phyloP scores from a whole-genome alignment of 1,140 invertebrate genomes.

The Daktulosphaira vitifoliae region DNA sequence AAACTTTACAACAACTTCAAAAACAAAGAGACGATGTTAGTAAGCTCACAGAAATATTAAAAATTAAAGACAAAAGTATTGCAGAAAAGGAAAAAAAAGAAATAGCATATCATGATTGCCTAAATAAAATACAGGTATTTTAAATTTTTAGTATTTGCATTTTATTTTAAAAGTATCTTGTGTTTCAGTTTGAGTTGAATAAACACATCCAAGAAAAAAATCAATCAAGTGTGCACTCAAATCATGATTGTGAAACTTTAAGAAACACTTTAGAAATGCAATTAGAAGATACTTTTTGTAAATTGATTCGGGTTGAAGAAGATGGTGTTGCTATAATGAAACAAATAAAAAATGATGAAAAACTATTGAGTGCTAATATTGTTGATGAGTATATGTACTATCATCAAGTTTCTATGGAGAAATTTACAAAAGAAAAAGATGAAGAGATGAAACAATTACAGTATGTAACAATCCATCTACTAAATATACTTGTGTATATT shows the following conservation, averaged over 20 bases:
- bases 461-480: slow-evolving; percentile 1
- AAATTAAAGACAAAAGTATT: background rate
- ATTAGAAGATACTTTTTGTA: slow-evolving; percentile 17
- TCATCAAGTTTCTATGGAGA: slow-evolving; percentile 17
- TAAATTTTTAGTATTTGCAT: no score
- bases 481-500: no score
- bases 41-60: slow-evolving; percentile 9
- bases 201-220: slow-evolving; percentile 20
- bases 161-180: background rate
- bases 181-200: slow-evolving; percentile 16
- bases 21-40: slow-evolving; percentile 26
- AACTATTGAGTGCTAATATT: background rate
- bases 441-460: slow-evolving; percentile 14
- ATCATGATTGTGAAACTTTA: slow-evolving; percentile 19
- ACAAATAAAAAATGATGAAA: background rate
- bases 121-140: slow-evolving; percentile 23
- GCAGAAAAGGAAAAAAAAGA: slow-evolving; percentile 28
- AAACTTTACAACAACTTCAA: slow-evolving; percentile 4
- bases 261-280: slow-evolving; percentile 21
- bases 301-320: slow-evolving; percentile 22
- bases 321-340: background rate
- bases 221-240: background rate
- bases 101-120: slow-evolving; percentile 25
- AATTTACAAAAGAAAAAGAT: slow-evolving; percentile 12
- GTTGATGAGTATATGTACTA: slow-evolving; percentile 24